These are phyloP conservation scores for Orientallactaga sibirica DNA, from an alignment of 2,797 vertebrate species.

Conservation along the genomic window DNA sequence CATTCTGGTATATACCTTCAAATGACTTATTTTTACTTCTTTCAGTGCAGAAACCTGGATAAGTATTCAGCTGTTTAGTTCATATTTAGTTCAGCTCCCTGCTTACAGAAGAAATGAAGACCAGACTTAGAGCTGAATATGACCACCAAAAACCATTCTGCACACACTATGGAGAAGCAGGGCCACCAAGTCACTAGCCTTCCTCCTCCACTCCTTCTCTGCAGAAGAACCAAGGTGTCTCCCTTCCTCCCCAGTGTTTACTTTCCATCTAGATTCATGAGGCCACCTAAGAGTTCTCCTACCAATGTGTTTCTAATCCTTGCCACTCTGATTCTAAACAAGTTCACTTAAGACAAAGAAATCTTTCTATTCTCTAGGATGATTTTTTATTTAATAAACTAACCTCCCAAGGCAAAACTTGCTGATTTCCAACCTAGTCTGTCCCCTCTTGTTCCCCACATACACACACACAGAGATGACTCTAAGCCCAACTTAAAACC, in stretches of 20 bases:
- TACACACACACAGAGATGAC: accelerated
- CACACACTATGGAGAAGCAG: no score
- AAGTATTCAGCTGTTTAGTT: no score
- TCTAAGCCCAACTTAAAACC: not conserved
- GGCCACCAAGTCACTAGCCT: no score
- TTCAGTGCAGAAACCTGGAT: no score
- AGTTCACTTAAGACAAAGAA: not conserved
- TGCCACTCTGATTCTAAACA: not conserved
- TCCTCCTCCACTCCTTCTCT: not conserved
- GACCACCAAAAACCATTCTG: no score
- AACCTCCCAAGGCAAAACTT: not conserved
- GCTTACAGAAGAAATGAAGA: no score
- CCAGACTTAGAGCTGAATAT: no score
- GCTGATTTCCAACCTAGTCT: not conserved
- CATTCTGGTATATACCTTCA: not conserved
- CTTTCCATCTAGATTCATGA: not conserved
- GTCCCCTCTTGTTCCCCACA: not conserved
- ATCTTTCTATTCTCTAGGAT: not conserved
- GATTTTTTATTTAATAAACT: not conserved
- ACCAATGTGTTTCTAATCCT: not conserved
- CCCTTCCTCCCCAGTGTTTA: not conserved
- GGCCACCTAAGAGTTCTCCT: not conserved
- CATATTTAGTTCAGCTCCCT: no score
- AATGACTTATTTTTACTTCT: not conserved
- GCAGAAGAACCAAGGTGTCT: not conserved